Evolutionary conservation across 2,797 vertebrate genomes (phyloP).

Genomic region (Myoxocephalus aenaeus): DNA sequence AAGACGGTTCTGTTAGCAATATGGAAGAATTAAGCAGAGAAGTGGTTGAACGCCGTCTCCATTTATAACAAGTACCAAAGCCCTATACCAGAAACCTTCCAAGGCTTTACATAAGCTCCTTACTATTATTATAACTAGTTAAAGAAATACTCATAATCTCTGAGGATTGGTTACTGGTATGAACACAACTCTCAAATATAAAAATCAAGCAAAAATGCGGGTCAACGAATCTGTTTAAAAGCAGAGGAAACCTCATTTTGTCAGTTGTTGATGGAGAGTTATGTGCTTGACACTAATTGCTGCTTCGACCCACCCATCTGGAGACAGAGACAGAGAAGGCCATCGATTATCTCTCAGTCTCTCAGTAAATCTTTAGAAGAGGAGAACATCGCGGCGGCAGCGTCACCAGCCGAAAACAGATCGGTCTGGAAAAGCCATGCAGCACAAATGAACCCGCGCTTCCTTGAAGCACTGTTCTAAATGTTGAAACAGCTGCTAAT

Average conservation of each 20-base stretch:
- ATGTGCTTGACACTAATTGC: slow-evolving; percentile 39
- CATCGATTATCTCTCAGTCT: slow-evolving; percentile 48
- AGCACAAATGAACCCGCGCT: background rate
- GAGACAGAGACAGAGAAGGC: slow-evolving; percentile 2
- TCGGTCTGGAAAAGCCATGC: background rate
- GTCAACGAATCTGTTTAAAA: background rate
- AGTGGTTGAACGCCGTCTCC: background rate
- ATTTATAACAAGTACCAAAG: background rate
- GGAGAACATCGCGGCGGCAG: slow-evolving; percentile 12
- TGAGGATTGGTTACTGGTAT: background rate
- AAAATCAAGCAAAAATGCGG: background rate
- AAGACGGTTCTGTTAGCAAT: too few relatives aligned
- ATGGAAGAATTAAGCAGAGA: background rate
- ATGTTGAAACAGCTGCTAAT: slow-evolving; percentile 18
- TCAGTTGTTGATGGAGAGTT: slow-evolving; percentile 46
- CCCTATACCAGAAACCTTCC: background rate
- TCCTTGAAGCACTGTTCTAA: background rate
- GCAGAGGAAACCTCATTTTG: slow-evolving; percentile 2
- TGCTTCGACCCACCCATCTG: slow-evolving; percentile 25
- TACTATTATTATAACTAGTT: background rate
- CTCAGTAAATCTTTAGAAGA: slow-evolving; percentile 37
- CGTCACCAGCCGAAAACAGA: background rate
- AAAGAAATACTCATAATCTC: background rate
- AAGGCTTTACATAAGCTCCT: background rate
- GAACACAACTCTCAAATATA: background rate